phyloP scores from a whole-genome alignment of 2,888 invertebrate genomes.

The Hydrotaea cyrtoneurina region DNA sequence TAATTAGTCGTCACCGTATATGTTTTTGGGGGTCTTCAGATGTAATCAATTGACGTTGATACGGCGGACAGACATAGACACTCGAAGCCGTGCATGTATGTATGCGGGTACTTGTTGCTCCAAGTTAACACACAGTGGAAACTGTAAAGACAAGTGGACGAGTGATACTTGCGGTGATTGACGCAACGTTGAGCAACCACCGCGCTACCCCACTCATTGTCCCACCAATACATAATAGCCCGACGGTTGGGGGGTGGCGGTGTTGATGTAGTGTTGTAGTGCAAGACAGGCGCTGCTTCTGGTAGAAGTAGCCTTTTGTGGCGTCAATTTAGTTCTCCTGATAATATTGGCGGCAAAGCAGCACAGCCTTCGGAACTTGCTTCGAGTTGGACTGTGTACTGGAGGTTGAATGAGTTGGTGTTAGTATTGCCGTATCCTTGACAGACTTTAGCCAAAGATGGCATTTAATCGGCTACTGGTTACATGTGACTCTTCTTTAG shows the following conservation, averaged over 20 bases:
- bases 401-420: neutral
- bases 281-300: neutral
- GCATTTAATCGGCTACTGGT: conserved; percentile 62
- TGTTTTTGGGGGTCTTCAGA: neutral
- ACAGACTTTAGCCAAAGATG: conserved; percentile 67
- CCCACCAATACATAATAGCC: no score
- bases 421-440: conserved; percentile 54
- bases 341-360: neutral
- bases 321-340: neutral
- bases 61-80: neutral
- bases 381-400: neutral
- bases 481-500: conserved; percentile 61
- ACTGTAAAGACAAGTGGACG: neutral
- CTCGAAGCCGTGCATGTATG: no score
- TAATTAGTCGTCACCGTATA: neutral
- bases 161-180: neutral
- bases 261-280: no score
- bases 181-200: neutral
- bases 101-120: neutral
- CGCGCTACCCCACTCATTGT: neutral
- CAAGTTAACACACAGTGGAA: neutral
- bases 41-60: conserved; percentile 7
- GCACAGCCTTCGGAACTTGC: conserved; percentile 4
- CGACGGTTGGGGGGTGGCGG: no score
- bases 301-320: neutral